phyloP scores from a whole-genome alignment of 2,797 vertebrate genomes.

The Leuciscus waleckii region DNA sequence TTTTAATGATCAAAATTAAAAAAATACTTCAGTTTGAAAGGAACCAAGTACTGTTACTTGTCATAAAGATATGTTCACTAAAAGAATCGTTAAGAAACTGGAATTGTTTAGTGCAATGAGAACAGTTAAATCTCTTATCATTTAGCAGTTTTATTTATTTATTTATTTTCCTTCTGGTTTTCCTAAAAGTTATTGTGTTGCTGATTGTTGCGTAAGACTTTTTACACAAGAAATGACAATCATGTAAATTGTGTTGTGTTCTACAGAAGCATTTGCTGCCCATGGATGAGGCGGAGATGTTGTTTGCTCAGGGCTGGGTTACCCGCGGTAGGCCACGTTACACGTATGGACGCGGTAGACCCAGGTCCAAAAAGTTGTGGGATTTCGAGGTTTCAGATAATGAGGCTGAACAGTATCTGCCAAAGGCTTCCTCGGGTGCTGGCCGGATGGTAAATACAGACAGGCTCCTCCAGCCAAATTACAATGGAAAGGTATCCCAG shows the following conservation, averaged over 20 bases:
- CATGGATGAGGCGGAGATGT: slow-evolving; percentile 70
- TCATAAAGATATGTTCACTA: not conserved
- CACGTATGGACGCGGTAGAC: slow-evolving; percentile 70
- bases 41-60: not conserved
- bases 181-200: not conserved
- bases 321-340: slow-evolving; percentile 68
- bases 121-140: not conserved
- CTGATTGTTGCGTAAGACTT: not conserved
- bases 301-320: slow-evolving; percentile 57
- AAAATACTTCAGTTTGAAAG: not conserved
- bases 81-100: not conserved
- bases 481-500: slow-evolving; percentile 44
- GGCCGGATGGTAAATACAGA: slow-evolving; percentile 26
- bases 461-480: slow-evolving; percentile 16
- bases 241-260: slow-evolving; percentile 56
- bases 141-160: not conserved
- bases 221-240: too few relatives aligned
- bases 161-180: not conserved
- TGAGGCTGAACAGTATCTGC: slow-evolving; percentile 66
- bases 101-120: not conserved
- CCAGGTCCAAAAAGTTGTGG: slow-evolving; percentile 59
- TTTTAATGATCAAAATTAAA: not conserved
- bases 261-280: slow-evolving; percentile 81
- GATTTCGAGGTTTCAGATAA: slow-evolving; percentile 71
- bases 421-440: slow-evolving; percentile 60